Percentiles rank a stretch among this genome's conserved stretches.
These are phyloP conservation scores for Trigoniulus corallinus DNA, from an alignment of 1,140 invertebrate species.

Conservation along the genomic window DNA sequence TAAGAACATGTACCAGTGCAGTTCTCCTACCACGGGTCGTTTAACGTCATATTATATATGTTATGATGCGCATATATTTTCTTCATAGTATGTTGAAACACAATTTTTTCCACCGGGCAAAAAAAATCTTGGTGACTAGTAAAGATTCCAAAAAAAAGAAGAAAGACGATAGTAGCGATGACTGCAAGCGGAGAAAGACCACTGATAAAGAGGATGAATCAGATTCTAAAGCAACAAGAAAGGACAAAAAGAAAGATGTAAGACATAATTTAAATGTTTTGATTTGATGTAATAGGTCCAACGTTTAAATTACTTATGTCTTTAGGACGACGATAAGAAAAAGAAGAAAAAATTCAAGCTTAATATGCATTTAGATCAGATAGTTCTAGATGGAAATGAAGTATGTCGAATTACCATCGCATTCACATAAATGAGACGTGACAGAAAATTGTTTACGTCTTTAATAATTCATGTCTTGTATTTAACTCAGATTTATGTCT, in stretches of 20 bases:
- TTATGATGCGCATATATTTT: slow-evolving; percentile 6
- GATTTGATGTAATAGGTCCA: slow-evolving; percentile 8
- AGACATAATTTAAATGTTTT: too few relatives aligned
- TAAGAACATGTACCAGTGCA: slow-evolving; percentile 21
- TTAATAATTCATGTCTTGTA: too few relatives aligned
- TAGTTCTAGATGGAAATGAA: slow-evolving; percentile 81
- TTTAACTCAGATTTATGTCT: slow-evolving; percentile 82
- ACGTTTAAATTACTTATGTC: neutral
- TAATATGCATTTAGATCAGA: slow-evolving; percentile 90
- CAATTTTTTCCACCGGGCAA: slow-evolving; percentile 88
- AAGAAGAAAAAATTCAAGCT: slow-evolving; percentile 53
- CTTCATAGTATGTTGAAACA: slow-evolving; percentile 29
- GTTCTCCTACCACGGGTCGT: slow-evolving; percentile 12
- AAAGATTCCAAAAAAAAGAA: slow-evolving; percentile 48
- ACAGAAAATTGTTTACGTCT: neutral
- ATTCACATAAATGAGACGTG: neutral
- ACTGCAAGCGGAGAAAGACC: slow-evolving; percentile 14
- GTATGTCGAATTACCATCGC: slow-evolving; percentile 11
- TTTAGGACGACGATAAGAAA: slow-evolving; percentile 24
- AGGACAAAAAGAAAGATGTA: slow-evolving; percentile 20
- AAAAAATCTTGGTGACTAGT: slow-evolving; percentile 63
- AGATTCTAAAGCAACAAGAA: slow-evolving; percentile 13
- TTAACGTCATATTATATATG: slow-evolving; percentile 4
- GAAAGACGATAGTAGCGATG: slow-evolving; percentile 21
- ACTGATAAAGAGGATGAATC: slow-evolving; percentile 17